Base-by-base conservation (phyloP, 2,797 vertebrate species). In the Urosaurus nigricauda region DNA sequence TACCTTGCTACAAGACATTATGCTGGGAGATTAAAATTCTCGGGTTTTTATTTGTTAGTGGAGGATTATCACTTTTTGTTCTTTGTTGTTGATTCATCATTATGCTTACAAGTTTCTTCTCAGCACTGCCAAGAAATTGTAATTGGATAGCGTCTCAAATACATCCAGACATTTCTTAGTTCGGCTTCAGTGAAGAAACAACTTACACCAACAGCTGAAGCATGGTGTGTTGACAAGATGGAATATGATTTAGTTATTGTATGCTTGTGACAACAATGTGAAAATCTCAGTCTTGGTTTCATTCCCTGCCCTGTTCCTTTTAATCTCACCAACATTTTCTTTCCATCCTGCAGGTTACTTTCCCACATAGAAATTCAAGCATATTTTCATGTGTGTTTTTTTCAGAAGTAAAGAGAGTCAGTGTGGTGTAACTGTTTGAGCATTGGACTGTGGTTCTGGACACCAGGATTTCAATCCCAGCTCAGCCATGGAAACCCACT, bases 221-320 rank as follows among this genome's bases (percentile, higher is more conserved):
- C 75, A 79, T 0, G 0, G 84, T 93, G 85, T 93, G 90, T 96
- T 95, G 96, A 94, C 94, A 93, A 89, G 92, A 95, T 88, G 94
- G 94, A 94, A 96, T 94, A 94, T 84, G 92, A 90, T 93, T 93
- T 90, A 90, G 92, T 93, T 89, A 95, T 93, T 95, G 95, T 93
- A 90, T 90, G 93, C 91, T 90, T 89, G 74, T 83, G 75, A 90
- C 94, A 94, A 91, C 94, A 93, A 84, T 91, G 90, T 68, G 29
- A 68, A 32, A 68, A 68, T 60, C 26, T 68, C 65, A 32, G 65
- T 68, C 65, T 68, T 29, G 29, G 32, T 29, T 68, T 68, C 32
- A 68, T 68, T 68, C 29, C 32, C 9, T 68, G 65, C 65, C 65
- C 65, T 21, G 17, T 6, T 5, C 58, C 65, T 3, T 29, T 68